A percentile compares a stretch with the other conserved stretches of the same genome.
These are phyloP conservation scores for Habropoda laboriosa DNA, from an alignment of 1,140 invertebrate genomes.

Conservation along the genomic window DNA sequence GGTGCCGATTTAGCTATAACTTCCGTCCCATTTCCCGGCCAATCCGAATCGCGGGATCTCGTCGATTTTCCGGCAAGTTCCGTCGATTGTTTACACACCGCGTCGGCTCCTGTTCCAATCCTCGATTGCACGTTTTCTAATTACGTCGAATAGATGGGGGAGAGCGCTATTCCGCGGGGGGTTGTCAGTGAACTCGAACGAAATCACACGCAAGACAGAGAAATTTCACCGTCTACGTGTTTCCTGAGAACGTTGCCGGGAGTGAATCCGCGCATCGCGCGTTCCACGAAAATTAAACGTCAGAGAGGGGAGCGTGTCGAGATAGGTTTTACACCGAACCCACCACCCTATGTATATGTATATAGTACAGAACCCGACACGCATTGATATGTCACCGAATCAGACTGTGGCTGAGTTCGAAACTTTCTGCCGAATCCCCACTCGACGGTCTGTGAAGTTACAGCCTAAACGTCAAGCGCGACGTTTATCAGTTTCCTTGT, in stretches of 20 bases:
- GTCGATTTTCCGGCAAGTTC: background rate
- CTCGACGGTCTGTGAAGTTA: background rate
- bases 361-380: too few relatives aligned
- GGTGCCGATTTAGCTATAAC: too few relatives aligned
- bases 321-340: slow-evolving; percentile 24
- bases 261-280: slow-evolving; percentile 14
- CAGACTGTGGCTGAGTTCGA: background rate
- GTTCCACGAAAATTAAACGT: slow-evolving; percentile 52
- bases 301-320: slow-evolving; percentile 20
- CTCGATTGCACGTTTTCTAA: background rate
- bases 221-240: slow-evolving; percentile 22
- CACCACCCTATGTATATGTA: background rate
- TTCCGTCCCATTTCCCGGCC: background rate
- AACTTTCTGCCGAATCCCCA: background rate
- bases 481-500: slow-evolving; percentile 38
- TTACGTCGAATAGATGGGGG: background rate
- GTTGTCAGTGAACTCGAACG: background rate
- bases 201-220: slow-evolving; percentile 24
- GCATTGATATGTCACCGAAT: slow-evolving; percentile 33
- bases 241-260: too few relatives aligned
- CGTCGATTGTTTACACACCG: background rate
- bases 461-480: background rate
- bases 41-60: background rate
- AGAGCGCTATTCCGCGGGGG: background rate
- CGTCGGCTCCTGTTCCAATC: too few relatives aligned